Evolutionary conservation across 2,113 vertebrate genomes (phyloP), one percentile per base, ranked within the genome.

Genomic region (Cyanistes caeruleus): DNA sequence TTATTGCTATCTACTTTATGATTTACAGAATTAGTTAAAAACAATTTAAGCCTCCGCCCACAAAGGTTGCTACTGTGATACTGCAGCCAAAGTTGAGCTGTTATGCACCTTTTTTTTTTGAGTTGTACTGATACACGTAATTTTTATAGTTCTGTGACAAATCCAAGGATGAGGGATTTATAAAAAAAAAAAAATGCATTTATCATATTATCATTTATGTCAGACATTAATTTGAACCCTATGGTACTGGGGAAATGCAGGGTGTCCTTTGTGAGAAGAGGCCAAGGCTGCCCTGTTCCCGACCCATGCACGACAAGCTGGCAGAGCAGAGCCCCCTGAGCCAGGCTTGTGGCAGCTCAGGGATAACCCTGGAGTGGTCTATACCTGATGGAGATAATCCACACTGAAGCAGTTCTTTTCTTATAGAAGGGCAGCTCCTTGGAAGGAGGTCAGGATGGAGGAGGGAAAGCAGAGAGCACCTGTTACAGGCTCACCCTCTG

Each of bases 401-500:
- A 37, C 17, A 7, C 1, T 25, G 17, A 15, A 89, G 16, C 41
- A 55, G 8, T 24, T 58, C 25, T 19, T 70, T 24, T 58, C 25
- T 19, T 70, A 2, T 35, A 53, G 25, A 62, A 30, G 15, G 49
- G 35, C 44, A 79, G 27, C 31, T 28, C 19, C 1, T 1, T 2
- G 1, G 15, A 73, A 15, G 13, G 15, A 27, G 14, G 11, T 33
- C 22, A 27, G 2, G 2, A 2, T 23, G 10, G 9, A 39, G 10
- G 23, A 76, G 9, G 13, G 28, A 55, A 18, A 73, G 16, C 27
- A 49, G 24, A 12, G 12, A 72, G 2, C 19, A 30, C 21, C 2
- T 7, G 8, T 4, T 39, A 22, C 0, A 2, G 10, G 7, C 10
- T 49, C 24, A 52, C 4, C 4, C 0, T 31, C n/a, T 2, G 28